Evolutionary conservation across 2,113 vertebrate species (phyloP), one percentile per base, ranked within the genome.

Genomic region (Agapornis roseicollis): DNA sequence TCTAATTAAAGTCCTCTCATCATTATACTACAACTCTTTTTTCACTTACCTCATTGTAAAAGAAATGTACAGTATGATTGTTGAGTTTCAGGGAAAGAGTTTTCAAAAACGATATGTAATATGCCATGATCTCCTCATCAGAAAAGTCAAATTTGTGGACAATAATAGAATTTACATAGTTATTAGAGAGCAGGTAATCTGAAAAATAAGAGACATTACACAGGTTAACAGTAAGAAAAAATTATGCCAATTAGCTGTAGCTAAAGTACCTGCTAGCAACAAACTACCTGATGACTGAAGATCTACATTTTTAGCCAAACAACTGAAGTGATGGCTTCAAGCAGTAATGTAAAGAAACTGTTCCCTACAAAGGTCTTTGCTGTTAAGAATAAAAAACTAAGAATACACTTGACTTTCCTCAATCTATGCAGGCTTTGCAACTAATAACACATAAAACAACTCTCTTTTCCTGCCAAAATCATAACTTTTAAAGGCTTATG

Each of bases 81-180:
- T 99, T 99, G 88, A 99, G 99, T 82, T 99, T 99, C 79, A 99
- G 97, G 1, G 99, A 99, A 94, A 99, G 98, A 3, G 99, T 99
- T 98, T 99, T 99, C 96, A 99, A 97, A 97, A 99, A 99, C 18
- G 99, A 99, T 97, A 99, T 99, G 37, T 99, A 99, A 96, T 99
- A 99, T 6, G 99, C 99, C 99, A 99, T 99, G 74, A 99, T 99
- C 97, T 99, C 99, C 90, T 99, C 99, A 37, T 99, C 99, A 4
- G 99, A 99, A 96, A 99, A 99, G 96, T 99, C 99, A 97, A 99
- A 99, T 84, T 99, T 99, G 97, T 99, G 99, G 74, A 99, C 99
- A 53, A 99, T 99, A 94, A 99, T 99, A 72, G 99, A 99, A 97
- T 99, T 99, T 58, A 99, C 99, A 25, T 99, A 99, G 96, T 99